phyloP scores from a whole-genome alignment of 2,888 invertebrate genomes.

The Spodoptera littoralis region DNA sequence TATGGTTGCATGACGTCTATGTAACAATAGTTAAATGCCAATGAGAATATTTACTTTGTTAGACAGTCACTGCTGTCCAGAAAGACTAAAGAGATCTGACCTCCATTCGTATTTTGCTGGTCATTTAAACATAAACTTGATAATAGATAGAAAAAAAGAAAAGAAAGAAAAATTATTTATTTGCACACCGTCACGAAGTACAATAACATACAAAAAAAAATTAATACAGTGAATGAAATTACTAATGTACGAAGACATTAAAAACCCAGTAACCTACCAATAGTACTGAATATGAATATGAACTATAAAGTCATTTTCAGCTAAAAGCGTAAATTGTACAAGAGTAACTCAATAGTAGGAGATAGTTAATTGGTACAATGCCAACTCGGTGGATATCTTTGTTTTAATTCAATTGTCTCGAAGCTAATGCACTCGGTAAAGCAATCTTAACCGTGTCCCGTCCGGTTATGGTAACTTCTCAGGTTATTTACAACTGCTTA shows the following conservation, averaged over 20 bases:
- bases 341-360: constrained; percentile 73
- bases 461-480: constrained; percentile 68
- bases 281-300: constrained; percentile 70
- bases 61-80: constrained; percentile 14
- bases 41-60: too few species aligned
- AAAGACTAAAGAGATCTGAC: constrained; percentile 52
- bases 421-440: constrained; percentile 73
- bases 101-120: constrained; percentile 48
- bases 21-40: too few species aligned
- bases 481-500: constrained; percentile 45
- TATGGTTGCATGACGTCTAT: too few species aligned
- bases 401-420: constrained; percentile 80
- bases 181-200: too few species aligned
- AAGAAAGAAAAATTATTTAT: too few species aligned
- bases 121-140: not conserved
- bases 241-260: constrained; percentile 41
- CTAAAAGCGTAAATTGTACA: constrained; percentile 77
- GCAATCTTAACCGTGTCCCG: constrained; percentile 67
- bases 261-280: constrained; percentile 62
- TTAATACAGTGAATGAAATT: too few species aligned
- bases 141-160: too few species aligned
- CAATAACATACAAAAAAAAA: too few species aligned
- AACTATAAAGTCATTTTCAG: constrained; percentile 81
- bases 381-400: constrained; percentile 79
- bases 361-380: constrained; percentile 82